These are phyloP conservation scores for Onthophagus taurus DNA, from an alignment of 1,140 invertebrate genomes.

Conservation along the genomic window DNA sequence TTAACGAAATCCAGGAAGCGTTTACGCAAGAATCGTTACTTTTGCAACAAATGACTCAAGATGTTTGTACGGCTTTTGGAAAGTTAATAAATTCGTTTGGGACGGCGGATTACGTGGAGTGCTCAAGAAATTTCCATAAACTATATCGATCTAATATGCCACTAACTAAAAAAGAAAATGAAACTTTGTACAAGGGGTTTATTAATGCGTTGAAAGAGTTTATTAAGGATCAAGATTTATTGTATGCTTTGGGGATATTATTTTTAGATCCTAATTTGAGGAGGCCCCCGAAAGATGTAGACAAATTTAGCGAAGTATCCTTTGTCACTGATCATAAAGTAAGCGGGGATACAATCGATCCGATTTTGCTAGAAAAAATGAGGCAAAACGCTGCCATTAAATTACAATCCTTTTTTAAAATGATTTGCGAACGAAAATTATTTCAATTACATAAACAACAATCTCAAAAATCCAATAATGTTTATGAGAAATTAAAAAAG, in stretches of 20 bases:
- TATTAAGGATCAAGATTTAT: conserved; percentile 5
- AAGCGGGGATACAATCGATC: neutral
- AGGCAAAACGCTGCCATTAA: conserved; percentile 20
- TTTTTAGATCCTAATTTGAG: conserved; percentile 12
- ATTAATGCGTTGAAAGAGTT: conserved; percentile 17
- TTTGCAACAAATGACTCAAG: conserved; percentile 11
- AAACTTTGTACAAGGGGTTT: conserved; percentile 27
- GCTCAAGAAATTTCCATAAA: conserved; percentile 26
- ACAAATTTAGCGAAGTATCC: neutral
- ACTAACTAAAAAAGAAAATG: conserved; percentile 15
- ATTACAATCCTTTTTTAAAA: conserved; percentile 26
- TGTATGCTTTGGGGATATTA: conserved; percentile 12
- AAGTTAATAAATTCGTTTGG: conserved; percentile 31
- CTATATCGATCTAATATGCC: conserved; percentile 26
- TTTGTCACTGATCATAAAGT: neutral
- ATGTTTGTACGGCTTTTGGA: conserved; percentile 17
- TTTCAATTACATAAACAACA: conserved; percentile 12
- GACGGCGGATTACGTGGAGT: conserved; percentile 15
- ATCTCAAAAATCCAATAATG: conserved; percentile 6
- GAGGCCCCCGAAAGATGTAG: conserved; percentile 10
- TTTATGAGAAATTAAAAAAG: conserved; percentile 14
- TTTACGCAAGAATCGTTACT: conserved; percentile 27
- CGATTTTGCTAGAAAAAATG: conserved; percentile 8
- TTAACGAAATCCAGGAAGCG: conserved; percentile 24
- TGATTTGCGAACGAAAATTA: conserved; percentile 16